These are phyloP conservation scores for Gila orcuttii DNA, from an alignment of 2,113 vertebrate genomes.

Conservation along the genomic window DNA sequence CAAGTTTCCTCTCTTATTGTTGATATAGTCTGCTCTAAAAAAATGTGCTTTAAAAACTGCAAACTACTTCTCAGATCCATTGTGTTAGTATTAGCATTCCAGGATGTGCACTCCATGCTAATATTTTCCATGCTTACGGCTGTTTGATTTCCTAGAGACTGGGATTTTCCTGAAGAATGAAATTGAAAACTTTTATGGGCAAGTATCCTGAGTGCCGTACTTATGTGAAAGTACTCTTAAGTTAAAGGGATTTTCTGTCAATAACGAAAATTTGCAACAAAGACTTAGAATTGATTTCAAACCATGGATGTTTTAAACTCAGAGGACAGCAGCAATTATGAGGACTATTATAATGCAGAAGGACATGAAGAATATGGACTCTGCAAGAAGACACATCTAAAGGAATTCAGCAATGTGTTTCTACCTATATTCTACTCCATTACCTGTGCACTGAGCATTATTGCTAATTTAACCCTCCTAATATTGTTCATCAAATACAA, in stretches of 20 bases:
- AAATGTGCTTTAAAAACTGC: not conserved
- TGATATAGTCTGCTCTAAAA: not conserved
- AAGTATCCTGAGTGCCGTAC: not conserved
- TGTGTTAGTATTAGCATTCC: not conserved
- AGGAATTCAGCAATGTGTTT: constrained; percentile 69
- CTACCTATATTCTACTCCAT: constrained; percentile 70
- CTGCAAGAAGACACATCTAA: constrained; percentile 73
- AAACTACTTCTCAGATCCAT: not conserved
- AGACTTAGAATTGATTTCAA: not conserved
- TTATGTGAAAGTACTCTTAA: not conserved
- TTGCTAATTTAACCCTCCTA: constrained; percentile 68
- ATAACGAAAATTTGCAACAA: not conserved
- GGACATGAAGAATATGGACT: constrained; percentile 47
- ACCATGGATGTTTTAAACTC: constrained; percentile 21
- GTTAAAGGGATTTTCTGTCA: not conserved
- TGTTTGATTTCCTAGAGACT: not conserved
- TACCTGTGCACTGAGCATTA: constrained; percentile 68
- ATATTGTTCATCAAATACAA: constrained; percentile 58
- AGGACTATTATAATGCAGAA: constrained; percentile 53
- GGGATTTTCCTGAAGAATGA: not conserved
- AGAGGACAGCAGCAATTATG: constrained; percentile 27
- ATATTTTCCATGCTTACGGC: not conserved
- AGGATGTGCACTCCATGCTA: not conserved
- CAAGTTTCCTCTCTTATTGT: constrained; percentile 8
- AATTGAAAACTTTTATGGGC: not conserved